phyloP scores from a whole-genome alignment of 2,888 invertebrate species.

The Eugnorisma glareosa region DNA sequence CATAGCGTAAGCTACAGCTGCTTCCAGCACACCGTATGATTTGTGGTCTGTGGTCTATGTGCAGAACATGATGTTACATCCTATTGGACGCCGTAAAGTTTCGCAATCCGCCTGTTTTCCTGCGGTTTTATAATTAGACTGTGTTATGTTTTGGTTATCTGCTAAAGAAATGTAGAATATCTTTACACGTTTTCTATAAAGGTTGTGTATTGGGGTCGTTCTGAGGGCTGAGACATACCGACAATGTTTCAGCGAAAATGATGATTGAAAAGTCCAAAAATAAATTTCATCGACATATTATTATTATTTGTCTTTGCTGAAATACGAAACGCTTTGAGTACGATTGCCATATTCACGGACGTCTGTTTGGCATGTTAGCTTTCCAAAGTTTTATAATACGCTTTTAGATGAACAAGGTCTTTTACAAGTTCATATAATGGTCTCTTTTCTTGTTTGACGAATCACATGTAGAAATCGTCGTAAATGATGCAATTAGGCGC shows the following conservation, averaged over 20 bases:
- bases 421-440: neutral
- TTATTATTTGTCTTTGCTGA: neutral
- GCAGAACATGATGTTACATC: constrained; percentile 44
- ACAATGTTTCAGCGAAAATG: neutral
- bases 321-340: neutral
- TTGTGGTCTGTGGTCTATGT: constrained; percentile 44
- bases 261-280: neutral
- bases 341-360: neutral
- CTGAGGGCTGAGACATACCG: neutral
- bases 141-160: constrained; percentile 17
- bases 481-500: neutral
- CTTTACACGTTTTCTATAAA: neutral
- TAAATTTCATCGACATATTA: too few species aligned
- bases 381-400: neutral
- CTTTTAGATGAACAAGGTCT: neutral
- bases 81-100: constrained; percentile 49
- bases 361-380: neutral
- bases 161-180: constrained; percentile 2
- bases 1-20: constrained; percentile 37
- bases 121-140: constrained; percentile 51
- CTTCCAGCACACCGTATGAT: constrained; percentile 36
- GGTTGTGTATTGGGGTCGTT: neutral
- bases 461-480: neutral
- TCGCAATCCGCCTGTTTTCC: constrained; percentile 37
- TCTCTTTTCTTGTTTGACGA: neutral